Conservation (phyloP, 2,113 vertebrate species). For the Thamnophis sirtalis region DNA sequence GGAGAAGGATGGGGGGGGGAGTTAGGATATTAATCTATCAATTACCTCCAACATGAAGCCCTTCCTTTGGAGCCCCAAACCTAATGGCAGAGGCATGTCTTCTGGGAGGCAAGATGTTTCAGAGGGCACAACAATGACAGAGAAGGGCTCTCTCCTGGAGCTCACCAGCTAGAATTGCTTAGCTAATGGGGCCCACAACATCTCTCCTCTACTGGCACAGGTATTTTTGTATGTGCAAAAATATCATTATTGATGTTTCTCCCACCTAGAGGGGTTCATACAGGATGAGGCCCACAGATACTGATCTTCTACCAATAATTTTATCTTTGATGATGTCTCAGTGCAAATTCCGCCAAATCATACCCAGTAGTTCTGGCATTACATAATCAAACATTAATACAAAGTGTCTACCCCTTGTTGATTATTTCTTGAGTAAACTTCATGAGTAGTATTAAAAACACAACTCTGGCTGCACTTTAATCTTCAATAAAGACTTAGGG, state of each 20-base stretch:
- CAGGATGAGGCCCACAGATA: neutral
- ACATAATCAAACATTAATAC: neutral
- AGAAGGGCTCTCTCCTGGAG: too few relatives aligned
- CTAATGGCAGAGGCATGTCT: neutral
- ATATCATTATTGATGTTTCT: neutral
- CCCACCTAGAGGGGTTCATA: neutral
- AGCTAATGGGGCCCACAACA: neutral
- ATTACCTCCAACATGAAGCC: neutral
- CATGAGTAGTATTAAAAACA: neutral
- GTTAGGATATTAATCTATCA: neutral
- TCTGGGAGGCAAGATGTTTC: too few relatives aligned
- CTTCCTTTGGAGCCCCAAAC: neutral
- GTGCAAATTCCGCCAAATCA: neutral
- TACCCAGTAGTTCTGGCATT: neutral
- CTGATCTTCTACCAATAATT: neutral
- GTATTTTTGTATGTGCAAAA: neutral
- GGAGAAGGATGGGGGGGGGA: neutral
- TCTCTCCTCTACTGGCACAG: neutral
- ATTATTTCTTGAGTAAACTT: neutral
- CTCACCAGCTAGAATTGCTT: too few relatives aligned
- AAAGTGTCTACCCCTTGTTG: neutral
- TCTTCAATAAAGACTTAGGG: neutral
- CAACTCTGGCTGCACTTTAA: neutral
- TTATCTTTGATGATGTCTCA: neutral
- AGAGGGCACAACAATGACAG: too few relatives aligned